phyloP scores from a whole-genome alignment of 1,140 invertebrate genomes.

The Thaumetopoea pityocampa region DNA sequence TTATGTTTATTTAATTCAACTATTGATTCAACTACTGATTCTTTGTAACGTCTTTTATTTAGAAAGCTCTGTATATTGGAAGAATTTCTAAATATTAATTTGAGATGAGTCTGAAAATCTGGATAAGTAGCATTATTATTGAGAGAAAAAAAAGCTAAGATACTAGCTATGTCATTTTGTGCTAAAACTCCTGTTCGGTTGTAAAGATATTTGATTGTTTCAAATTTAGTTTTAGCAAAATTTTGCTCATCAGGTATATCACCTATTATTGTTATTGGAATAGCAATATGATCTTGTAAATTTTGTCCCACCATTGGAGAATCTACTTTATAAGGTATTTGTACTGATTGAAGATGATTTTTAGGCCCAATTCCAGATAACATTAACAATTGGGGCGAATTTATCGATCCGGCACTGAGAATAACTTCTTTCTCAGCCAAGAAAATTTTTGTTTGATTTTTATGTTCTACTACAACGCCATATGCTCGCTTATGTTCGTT shows the following conservation, averaged over 20 bases:
- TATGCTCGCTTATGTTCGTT: conserved; percentile 20
- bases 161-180: conserved; percentile 26
- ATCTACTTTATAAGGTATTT: conserved; percentile 75
- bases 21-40: conserved; percentile 51
- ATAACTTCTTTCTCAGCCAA: conserved; percentile 71
- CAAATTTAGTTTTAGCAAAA: conserved; percentile 21
- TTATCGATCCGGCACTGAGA: conserved; percentile 70
- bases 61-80: conserved; percentile 1
- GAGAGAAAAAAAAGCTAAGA: conserved; percentile 45
- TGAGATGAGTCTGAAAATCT: conserved; percentile 49
- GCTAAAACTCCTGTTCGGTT: conserved; percentile 45
- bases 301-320: conserved; percentile 83
- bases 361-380: conserved; percentile 64
- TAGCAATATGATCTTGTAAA: conserved; percentile 77
- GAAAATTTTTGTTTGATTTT: conserved; percentile 33
- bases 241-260: conserved; percentile 26
- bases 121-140: conserved; percentile 34
- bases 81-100: conserved; percentile 30
- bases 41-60: conserved; percentile 33
- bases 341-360: conserved; percentile 46
- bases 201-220: conserved; percentile 44
- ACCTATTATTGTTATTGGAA: conserved; percentile 39
- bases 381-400: conserved; percentile 72
- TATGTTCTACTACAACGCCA: conserved; percentile 44
- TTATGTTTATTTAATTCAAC: conserved; percentile 48